phyloP scores from a whole-genome alignment of 2,113 vertebrate genomes.

The Pelvicachromis taeniatus region DNA sequence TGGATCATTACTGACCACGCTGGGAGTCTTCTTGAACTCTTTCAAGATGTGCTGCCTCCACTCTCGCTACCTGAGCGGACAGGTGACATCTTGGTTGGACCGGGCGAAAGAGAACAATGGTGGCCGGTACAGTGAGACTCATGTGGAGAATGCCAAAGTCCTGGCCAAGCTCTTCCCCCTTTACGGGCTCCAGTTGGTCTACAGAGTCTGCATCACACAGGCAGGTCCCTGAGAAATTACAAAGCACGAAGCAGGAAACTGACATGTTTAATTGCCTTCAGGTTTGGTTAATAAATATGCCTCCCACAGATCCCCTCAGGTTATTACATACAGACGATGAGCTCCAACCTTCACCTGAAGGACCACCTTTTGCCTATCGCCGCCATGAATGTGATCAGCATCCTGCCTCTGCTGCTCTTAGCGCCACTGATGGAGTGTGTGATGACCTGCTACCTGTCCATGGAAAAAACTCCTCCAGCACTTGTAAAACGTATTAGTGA shows the following conservation, averaged over 20 bases:
- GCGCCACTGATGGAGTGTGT: slow-evolving; percentile 81
- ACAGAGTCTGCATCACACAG: slow-evolving; percentile 83
- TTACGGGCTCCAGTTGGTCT: slow-evolving; percentile 83
- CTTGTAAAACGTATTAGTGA: slow-evolving; percentile 80
- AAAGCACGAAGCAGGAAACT: neutral
- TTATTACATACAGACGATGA: slow-evolving; percentile 92
- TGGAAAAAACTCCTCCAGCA: slow-evolving; percentile 59
- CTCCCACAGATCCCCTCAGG: slow-evolving; percentile 84
- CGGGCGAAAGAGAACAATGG: slow-evolving; percentile 83
- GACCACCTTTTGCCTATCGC: slow-evolving; percentile 83
- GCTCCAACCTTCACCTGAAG: slow-evolving; percentile 83
- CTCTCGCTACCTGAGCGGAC: slow-evolving; percentile 61
- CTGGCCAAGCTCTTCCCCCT: slow-evolving; percentile 82
- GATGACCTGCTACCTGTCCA: slow-evolving; percentile 64
- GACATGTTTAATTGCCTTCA: neutral
- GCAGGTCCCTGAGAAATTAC: slow-evolving; percentile 50
- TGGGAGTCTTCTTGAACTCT: slow-evolving; percentile 79
- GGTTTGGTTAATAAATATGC: neutral
- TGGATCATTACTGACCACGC: slow-evolving; percentile 72
- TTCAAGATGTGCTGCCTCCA: slow-evolving; percentile 69
- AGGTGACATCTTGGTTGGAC: slow-evolving; percentile 77
- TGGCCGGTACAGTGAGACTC: slow-evolving; percentile 76
- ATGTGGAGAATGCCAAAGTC: slow-evolving; percentile 82
- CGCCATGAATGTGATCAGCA: slow-evolving; percentile 85
- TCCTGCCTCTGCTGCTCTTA: slow-evolving; percentile 81